A percentile compares a stretch with the other conserved stretches of the same genome.
phyloP scores from a whole-genome alignment of 1,140 invertebrate species.

The Zaprionus davidi region DNA sequence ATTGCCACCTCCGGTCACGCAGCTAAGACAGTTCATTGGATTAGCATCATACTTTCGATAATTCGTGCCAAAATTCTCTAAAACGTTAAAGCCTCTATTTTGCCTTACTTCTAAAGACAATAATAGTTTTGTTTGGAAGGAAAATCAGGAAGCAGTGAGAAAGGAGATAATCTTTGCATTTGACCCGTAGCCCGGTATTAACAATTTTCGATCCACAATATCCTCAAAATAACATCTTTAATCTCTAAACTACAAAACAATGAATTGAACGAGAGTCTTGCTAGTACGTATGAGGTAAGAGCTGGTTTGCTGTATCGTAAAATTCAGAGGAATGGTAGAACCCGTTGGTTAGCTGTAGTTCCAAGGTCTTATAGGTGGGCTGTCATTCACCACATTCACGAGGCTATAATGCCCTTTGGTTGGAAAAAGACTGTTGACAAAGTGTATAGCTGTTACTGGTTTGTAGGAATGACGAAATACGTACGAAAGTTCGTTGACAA shows the following conservation, averaged over 20 bases:
- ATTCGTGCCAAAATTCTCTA: slow-evolving; percentile 4
- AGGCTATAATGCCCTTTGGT: neutral
- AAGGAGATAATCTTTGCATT: slow-evolving; percentile 23
- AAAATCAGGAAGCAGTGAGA: slow-evolving; percentile 16
- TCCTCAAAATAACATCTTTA: neutral
- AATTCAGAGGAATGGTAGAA: neutral
- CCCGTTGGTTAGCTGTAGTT: neutral
- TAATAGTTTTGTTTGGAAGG: slow-evolving; percentile 18
- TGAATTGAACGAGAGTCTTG: neutral
- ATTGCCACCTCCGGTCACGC: neutral
- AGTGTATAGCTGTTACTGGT: neutral
- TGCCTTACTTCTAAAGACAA: neutral
- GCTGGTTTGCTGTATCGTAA: neutral
- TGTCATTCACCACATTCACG: neutral
- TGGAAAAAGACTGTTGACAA: neutral
- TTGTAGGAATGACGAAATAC: neutral
- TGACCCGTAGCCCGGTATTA: slow-evolving; percentile 22
- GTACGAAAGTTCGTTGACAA: neutral
- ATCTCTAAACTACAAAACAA: slow-evolving; percentile 5
- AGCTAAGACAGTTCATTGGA: slow-evolving; percentile 24
- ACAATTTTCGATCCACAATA: too few relatives aligned
- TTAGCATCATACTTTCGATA: slow-evolving; percentile 3
- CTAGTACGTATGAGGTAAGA: neutral
- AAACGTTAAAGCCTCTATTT: neutral
- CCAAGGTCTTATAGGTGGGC: neutral